Base-by-base conservation (phyloP, 2,888 invertebrate species). In the Adelognathus sp. region DNA sequence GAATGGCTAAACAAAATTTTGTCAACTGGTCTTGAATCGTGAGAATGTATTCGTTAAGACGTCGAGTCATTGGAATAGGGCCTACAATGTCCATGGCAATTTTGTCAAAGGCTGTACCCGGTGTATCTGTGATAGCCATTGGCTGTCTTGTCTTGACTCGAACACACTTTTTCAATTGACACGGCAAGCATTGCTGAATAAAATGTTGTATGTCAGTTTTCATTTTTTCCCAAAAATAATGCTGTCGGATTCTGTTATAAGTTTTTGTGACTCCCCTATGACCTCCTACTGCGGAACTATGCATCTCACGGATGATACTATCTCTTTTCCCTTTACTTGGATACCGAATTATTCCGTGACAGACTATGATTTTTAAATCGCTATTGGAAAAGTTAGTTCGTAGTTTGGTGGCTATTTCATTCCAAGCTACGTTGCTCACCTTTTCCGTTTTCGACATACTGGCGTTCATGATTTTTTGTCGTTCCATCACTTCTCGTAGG, bases 111-210 rank as follows among this genome's bases (percentile, higher is more conserved):
- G 44, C 64, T 3, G 50, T 24, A 1, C 33, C 27, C 0, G 64
- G 64, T n/a, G 50, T 64, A 24, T 64, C 64, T 0, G 64, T 64
- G 9, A 61, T 61, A n/a, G 36, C 18, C 27, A 21, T 64, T 64
- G 29, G 50, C n/a, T n/a, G n/a, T n/a, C n/a, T n/a, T n/a, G n/a
- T n/a, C n/a, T n/a, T n/a, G n/a, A n/a, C n/a, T n/a, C n/a, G n/a
- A n/a, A n/a, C n/a, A n/a, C n/a, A n/a, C n/a, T n/a, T n/a, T n/a
- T n/a, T n/a, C n/a, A n/a, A 50, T 50, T 64, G 50, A 14, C 64
- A 64, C 9, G 46, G 11, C 4, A 29, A 24, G 14, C 64, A 64
- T 31, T 64, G 64, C 7, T 64, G 50, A 24, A 64, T 64, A 4
- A 33, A 29, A 29, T 50, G 21, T 9, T 46, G 31, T 6, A 64